Base-by-base conservation (phyloP, 1,140 invertebrate species). In the Oscheius sp. region DNA sequence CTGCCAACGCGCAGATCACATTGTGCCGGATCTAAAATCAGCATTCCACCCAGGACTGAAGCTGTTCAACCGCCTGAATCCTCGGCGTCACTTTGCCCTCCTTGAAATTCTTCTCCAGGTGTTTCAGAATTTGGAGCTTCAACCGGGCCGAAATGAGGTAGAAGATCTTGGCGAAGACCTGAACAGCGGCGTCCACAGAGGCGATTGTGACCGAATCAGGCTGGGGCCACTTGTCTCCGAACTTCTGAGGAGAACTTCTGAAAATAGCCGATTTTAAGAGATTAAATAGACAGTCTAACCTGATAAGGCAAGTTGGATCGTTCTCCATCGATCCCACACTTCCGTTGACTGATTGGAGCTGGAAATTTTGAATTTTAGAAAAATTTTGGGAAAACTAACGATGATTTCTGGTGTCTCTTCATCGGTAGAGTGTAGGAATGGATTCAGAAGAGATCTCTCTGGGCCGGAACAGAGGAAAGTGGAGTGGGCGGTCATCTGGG, bases 141-240 rank as follows among this genome's bases (percentile, higher is more conserved):
- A 99, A 95, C 82, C 97, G 98, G 80, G 94, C 92, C 2, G 93
- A 91, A 3, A 97, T 93, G 64, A 91, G 89, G 1, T 93, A 91
- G 84, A 97, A 98, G 49, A 98, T 91, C 79, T 91, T 89, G 20
- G 94, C 95, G 87, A 96, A 99, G 1, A 98, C 86, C 2, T 89
- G 88, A 0, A 98, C 93, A 1, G 95, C 92, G 76, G 92, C 90
- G 85, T 99, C 95, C 67, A 99, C 95, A 3, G 97, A 94, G 26
- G 94, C 92, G 10, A 97, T 93, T n/a, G 94, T 93, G 2, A 97
- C 86, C 0, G 95, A 95, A 63, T 96, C 87, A 7, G 95, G 94
- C 59, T 93, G 93, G 0, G 92, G 91, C 49, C 75, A 87, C 1
- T 38, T 38, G 32, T 62, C 36, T 67, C 65, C 36, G 35, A 64